Percentiles rank a stretch among this genome's conserved stretches.
Conservation (phyloP, 2,888 invertebrate genomes). For the Venustoraphidia nigricollis region DNA sequence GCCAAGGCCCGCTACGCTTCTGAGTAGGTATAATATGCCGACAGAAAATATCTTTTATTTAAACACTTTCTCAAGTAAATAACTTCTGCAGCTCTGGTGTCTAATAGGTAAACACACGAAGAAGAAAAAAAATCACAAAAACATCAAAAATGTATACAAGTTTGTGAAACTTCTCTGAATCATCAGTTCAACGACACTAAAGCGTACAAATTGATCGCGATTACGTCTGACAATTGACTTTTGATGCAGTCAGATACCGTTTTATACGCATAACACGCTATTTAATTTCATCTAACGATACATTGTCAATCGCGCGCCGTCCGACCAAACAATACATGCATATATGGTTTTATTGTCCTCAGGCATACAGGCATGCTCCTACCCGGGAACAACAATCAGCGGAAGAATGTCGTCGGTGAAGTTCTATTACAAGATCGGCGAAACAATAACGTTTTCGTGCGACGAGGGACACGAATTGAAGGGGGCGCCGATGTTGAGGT, state of each 20-base stretch:
- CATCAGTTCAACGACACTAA: too few species aligned
- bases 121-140: too few species aligned
- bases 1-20: too few species aligned
- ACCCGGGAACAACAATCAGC: constrained; percentile 74
- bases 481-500: constrained; percentile 65
- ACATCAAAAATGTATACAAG: too few species aligned
- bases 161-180: too few species aligned
- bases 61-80: too few species aligned
- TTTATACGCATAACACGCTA: neutral
- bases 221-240: neutral
- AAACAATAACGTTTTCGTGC: constrained; percentile 71
- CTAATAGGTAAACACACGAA: too few species aligned
- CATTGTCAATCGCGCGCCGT: neutral
- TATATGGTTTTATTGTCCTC: constrained; percentile 7
- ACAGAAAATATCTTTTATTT: too few species aligned
- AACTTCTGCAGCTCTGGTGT: too few species aligned
- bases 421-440: constrained; percentile 77
- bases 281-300: neutral
- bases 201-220: too few species aligned
- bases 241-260: neutral
- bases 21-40: too few species aligned
- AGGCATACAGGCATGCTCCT: constrained; percentile 71
- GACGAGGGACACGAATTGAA: constrained; percentile 58
- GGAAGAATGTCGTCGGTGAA: constrained; percentile 76
- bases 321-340: neutral